These are phyloP conservation scores for Scelioninae gen. 2 DNA, from an alignment of 2,888 invertebrate species.

Conservation along the genomic window DNA sequence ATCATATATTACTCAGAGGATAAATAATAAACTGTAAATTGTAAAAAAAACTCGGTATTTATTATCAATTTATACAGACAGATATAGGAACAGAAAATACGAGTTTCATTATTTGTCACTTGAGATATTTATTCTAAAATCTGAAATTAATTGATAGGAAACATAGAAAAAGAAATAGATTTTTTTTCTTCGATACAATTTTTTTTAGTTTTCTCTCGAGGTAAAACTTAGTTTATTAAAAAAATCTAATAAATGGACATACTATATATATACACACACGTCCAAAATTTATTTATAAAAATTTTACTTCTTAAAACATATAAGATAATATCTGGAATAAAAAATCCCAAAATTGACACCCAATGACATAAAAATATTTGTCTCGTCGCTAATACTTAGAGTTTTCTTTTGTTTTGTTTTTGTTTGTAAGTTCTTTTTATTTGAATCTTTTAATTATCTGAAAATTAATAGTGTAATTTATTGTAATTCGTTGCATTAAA, in stretches of 20 bases:
- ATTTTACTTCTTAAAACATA: conserved; percentile 32
- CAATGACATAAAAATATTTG: conserved; percentile 13
- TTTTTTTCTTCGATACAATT: conserved; percentile 8
- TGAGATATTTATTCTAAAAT: conserved; percentile 9
- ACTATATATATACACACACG: conserved; percentile 25
- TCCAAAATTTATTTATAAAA: conserved; percentile 23
- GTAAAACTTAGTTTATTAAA: conserved; percentile 24
- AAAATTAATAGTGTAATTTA: too few relatives aligned
- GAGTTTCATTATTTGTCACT: conserved; percentile 10
- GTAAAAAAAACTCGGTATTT: conserved; percentile 19
- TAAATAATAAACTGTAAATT: neutral
- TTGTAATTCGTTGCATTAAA: too few relatives aligned
- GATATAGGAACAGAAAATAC: conserved; percentile 20
- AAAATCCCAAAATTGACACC: conserved; percentile 13
- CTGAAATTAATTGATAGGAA: conserved; percentile 8
- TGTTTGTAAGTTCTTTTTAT: too few relatives aligned
- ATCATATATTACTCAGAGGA: neutral
- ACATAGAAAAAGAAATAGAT: conserved; percentile 15
- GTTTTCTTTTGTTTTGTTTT: conserved; percentile 11
- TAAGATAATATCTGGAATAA: conserved; percentile 11
- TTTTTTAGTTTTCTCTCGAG: neutral
- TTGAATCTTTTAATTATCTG: neutral
- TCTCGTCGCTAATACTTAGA: conserved; percentile 35
- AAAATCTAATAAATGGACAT: conserved; percentile 23
- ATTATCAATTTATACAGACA: conserved; percentile 32